Evolutionary conservation across 2,797 vertebrate species (phyloP).

Genomic region (Podarcis lilfordi): DNA sequence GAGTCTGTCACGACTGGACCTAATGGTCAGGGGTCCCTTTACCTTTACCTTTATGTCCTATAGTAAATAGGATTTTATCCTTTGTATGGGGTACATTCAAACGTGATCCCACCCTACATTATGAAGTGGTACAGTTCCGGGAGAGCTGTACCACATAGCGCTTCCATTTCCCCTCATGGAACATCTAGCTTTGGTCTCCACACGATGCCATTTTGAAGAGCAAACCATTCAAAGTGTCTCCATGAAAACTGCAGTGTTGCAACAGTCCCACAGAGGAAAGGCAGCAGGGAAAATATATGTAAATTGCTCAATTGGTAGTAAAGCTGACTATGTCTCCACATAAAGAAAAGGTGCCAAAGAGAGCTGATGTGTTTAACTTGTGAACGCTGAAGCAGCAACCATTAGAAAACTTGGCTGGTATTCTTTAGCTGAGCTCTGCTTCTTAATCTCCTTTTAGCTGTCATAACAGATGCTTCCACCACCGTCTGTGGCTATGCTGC

Average conservation of each 20-base stretch:
- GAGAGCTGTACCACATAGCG: background rate
- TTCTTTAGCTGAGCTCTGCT: slow-evolving; percentile 42
- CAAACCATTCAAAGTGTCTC: background rate
- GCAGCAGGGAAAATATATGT: background rate
- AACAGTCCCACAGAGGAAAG: background rate
- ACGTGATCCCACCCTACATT: background rate
- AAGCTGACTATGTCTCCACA: slow-evolving; percentile 38
- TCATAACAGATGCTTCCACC: slow-evolving; percentile 36
- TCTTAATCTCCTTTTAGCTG: slow-evolving; percentile 33
- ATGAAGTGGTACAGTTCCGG: background rate
- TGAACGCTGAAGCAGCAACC: slow-evolving; percentile 24
- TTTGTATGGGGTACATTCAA: background rate
- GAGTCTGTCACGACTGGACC: too few relatives aligned
- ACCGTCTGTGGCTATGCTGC: background rate
- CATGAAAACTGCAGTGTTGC: background rate
- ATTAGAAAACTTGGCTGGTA: slow-evolving; percentile 10
- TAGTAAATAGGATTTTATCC: too few relatives aligned
- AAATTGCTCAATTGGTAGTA: slow-evolving; percentile 13
- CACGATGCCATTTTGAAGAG: background rate
- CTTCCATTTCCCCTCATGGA: too few relatives aligned
- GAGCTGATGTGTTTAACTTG: slow-evolving; percentile 43
- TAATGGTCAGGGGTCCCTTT: too few relatives aligned
- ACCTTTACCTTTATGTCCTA: too few relatives aligned
- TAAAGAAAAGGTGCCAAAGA: slow-evolving; percentile 28
- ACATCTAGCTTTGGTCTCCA: background rate